These are phyloP conservation scores for Tholera decimalis DNA, from an alignment of 2,888 invertebrate species.

Conservation along the genomic window DNA sequence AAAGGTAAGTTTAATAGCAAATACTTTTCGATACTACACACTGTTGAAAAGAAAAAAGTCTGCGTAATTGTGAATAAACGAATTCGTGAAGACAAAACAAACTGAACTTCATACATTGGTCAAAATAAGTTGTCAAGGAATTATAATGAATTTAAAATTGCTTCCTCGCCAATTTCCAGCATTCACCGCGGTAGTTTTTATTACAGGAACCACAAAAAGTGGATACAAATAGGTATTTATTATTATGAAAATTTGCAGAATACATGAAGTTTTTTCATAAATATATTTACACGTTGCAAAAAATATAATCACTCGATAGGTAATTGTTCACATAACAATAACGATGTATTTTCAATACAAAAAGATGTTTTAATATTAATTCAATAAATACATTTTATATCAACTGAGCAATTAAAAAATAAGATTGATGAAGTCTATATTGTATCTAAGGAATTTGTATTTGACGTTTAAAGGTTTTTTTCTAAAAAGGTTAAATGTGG, in stretches of 20 bases:
- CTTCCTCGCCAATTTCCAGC: constrained; percentile 40
- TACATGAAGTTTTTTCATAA: not conserved
- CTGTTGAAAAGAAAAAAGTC: not conserved
- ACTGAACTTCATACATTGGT: not conserved
- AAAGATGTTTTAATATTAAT: not conserved
- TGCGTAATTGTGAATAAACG: not conserved
- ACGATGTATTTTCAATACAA: not conserved
- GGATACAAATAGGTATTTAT: constrained; percentile 26
- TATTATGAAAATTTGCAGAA: constrained; percentile 12
- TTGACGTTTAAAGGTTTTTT: constrained; percentile 4
- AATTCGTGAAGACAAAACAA: not conserved
- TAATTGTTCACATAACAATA: constrained; percentile 1
- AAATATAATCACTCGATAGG: not conserved
- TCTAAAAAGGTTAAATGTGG: not conserved
- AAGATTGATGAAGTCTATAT: not conserved
- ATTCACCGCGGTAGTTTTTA: constrained; percentile 29
- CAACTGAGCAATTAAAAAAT: not conserved
- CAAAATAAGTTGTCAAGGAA: constrained; percentile 29
- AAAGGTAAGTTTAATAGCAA: constrained; percentile 69
- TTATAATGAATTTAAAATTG: constrained; percentile 29
- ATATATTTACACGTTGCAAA: not conserved
- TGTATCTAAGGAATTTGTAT: not conserved
- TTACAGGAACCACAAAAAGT: constrained; percentile 30
- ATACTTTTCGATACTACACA: not conserved
- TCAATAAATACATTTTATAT: not conserved